phyloP scores from a whole-genome alignment of 2,888 invertebrate genomes.

The Leptarthrus brevirostris region DNA sequence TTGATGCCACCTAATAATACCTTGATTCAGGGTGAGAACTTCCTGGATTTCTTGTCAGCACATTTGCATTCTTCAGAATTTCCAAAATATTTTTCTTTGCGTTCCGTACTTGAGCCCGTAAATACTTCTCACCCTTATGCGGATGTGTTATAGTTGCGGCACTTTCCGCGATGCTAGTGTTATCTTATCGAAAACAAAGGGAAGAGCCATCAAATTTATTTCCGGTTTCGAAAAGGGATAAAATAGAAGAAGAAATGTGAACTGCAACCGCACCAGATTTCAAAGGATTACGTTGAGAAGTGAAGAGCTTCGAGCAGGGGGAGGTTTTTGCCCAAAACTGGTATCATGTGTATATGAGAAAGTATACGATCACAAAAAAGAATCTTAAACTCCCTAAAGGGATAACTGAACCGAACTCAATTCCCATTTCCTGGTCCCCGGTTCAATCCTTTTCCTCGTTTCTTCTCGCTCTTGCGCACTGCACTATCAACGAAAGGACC shows the following conservation, averaged over 20 bases:
- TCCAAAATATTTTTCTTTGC: too few species aligned
- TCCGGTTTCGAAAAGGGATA: conserved; percentile 21
- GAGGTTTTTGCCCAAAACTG: background rate
- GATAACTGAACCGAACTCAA: conserved; percentile 19
- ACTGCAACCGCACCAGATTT: background rate
- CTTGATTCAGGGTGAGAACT: too few species aligned
- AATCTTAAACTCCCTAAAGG: background rate
- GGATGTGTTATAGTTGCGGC: too few species aligned
- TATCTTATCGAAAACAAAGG: conserved; percentile 21
- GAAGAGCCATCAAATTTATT: conserved; percentile 31
- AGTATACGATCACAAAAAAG: conserved; percentile 3
- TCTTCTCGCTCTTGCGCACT: background rate
- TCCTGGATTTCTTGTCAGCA: too few species aligned
- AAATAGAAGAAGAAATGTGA: background rate
- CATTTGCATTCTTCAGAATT: too few species aligned
- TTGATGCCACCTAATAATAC: too few species aligned
- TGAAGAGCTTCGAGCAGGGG: background rate
- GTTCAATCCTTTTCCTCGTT: conserved; percentile 25
- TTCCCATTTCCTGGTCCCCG: conserved; percentile 20
- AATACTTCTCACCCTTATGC: too few species aligned
- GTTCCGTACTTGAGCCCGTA: too few species aligned
- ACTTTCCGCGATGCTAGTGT: too few species aligned
- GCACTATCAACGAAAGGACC: background rate
- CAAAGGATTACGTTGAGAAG: conserved; percentile 6
- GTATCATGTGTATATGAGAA: conserved; percentile 3